These are phyloP conservation scores for Rhamphomyia laevipes DNA, from an alignment of 2,888 invertebrate species.

Conservation along the genomic window DNA sequence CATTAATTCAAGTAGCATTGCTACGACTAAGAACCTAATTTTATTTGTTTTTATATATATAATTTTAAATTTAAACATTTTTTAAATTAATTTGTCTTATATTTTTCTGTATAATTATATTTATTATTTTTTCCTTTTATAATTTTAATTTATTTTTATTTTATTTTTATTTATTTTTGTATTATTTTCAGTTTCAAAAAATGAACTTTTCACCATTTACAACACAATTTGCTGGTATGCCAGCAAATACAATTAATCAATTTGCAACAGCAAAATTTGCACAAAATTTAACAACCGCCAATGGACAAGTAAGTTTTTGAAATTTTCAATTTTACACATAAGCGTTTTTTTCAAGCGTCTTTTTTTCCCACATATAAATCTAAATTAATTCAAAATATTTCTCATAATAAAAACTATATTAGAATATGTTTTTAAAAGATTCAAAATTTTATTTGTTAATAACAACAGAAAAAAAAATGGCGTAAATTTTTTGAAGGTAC, in stretches of 20 bases:
- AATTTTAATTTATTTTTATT: not conserved
- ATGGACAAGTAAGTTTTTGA: constrained; percentile 44
- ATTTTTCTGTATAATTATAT: not conserved
- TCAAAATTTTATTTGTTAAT: not conserved
- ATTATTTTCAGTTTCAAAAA: constrained; percentile 19
- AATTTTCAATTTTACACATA: not conserved
- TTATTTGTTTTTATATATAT: not conserved
- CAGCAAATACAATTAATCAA: constrained; percentile 47
- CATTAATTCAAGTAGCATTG: no score
- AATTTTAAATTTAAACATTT: not conserved
- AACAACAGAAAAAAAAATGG: constrained; percentile 7
- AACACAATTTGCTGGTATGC: constrained; percentile 47
- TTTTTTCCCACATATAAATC: no score
- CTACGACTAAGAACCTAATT: no score
- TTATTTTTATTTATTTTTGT: not conserved
- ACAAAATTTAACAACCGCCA: constrained; percentile 54
- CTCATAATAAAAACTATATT: not conserved
- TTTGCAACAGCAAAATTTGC: constrained; percentile 55
- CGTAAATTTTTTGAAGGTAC: no score
- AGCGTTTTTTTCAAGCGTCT: not conserved
- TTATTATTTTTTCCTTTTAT: not conserved
- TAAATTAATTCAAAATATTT: not conserved
- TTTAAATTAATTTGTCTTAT: not conserved
- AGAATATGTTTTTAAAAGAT: no score
- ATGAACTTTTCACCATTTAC: constrained; percentile 72